Conservation (phyloP, 92 coral and sea anemone species). For the Bergia puertoricense region DNA sequence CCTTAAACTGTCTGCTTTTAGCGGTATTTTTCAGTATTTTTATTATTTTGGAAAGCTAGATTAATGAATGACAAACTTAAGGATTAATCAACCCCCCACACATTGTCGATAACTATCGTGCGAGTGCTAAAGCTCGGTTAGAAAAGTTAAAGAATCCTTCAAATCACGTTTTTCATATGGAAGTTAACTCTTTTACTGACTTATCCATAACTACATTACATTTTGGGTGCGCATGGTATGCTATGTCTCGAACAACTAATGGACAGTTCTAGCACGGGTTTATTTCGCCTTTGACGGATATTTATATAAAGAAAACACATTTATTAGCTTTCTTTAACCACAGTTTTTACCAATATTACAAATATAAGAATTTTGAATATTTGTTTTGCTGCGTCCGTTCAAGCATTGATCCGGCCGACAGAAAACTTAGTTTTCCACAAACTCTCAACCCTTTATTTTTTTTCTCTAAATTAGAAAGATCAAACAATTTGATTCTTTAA, state of each 20-base stretch:
- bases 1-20: neutral
- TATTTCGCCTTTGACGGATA: neutral
- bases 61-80: conserved; percentile 7
- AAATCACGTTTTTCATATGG: neutral
- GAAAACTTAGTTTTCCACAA: neutral
- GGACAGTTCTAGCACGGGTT: neutral
- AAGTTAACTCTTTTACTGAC: neutral
- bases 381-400: neutral
- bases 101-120: conserved; percentile 20
- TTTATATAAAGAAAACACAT: neutral
- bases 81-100: conserved; percentile 37
- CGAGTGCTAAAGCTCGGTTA: neutral
- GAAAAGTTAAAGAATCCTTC: neutral
- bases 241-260: neutral
- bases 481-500: neutral
- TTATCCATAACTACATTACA: neutral
- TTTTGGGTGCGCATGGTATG: neutral
- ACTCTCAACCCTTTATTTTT: neutral
- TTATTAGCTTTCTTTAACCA: neutral
- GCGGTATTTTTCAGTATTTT: neutral
- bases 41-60: conserved; percentile 17
- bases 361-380: neutral
- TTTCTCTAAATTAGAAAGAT: neutral
- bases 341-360: neutral
- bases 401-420: too few relatives aligned